These are phyloP conservation scores for Pomatostomus ruficeps DNA, from an alignment of 2,113 vertebrate genomes.

Conservation along the genomic window DNA sequence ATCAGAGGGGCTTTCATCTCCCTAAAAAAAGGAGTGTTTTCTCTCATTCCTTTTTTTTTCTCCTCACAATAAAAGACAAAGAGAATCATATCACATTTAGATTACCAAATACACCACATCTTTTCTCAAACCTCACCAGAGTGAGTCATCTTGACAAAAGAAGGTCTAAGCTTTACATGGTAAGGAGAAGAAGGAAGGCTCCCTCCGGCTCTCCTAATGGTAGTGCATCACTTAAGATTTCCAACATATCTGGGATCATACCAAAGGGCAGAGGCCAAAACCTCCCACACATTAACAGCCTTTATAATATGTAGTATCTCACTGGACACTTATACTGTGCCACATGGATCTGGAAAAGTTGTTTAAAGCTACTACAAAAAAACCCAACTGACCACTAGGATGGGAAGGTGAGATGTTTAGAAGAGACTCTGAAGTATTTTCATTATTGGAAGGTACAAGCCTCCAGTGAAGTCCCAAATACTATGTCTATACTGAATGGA, in stretches of 20 bases:
- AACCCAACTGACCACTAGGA: not conserved
- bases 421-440: not conserved
- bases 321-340: fast-evolving
- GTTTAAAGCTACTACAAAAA: not conserved
- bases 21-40: not conserved
- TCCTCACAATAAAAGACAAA: not conserved
- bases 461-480: not conserved
- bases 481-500: not conserved
- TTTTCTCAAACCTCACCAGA: not conserved
- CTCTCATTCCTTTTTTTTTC: not conserved
- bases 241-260: not conserved
- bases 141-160: not conserved
- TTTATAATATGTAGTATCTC: not conserved
- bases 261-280: not conserved
- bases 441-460: not conserved
- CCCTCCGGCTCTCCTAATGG: not conserved
- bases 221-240: not conserved
- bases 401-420: not conserved
- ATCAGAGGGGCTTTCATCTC: not conserved
- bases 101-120: not conserved
- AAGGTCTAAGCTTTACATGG: not conserved
- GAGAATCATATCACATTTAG: not conserved
- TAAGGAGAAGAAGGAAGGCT: not conserved
- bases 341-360: not conserved
- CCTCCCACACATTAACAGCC: not conserved